These are phyloP conservation scores for Anarrhichthys ocellatus DNA, from an alignment of 2,113 vertebrate species.

Conservation along the genomic window DNA sequence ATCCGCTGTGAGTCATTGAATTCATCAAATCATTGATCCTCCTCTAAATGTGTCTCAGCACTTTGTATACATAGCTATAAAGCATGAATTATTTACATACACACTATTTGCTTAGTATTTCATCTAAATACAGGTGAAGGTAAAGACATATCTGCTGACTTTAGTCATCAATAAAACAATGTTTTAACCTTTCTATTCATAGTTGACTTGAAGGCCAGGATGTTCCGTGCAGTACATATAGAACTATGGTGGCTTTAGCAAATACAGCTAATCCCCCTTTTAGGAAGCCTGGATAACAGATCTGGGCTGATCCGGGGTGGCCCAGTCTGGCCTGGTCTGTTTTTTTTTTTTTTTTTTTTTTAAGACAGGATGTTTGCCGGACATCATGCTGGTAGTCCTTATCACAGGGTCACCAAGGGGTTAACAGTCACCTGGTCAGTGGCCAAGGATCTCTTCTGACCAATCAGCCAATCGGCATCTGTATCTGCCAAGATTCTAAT, in stretches of 20 bases:
- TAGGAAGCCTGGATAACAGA: constrained; percentile 18
- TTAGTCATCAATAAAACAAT: not conserved
- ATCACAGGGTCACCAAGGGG: constrained; percentile 80
- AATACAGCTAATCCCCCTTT: constrained; percentile 23
- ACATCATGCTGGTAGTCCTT: constrained; percentile 72
- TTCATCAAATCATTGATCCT: not conserved
- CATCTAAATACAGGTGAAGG: not conserved
- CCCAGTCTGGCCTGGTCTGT: constrained; percentile 30
- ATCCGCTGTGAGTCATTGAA: not conserved
- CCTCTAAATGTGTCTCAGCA: not conserved
- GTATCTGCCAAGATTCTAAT: constrained; percentile 55
- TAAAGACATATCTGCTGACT: not conserved
- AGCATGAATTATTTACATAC: not conserved
- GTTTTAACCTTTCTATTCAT: not conserved
- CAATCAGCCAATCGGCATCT: constrained; percentile 63
- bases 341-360: constrained; percentile 50
- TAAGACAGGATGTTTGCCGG: constrained; percentile 79
- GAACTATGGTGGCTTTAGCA: not conserved
- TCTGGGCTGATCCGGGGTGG: constrained; percentile 19
- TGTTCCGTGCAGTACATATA: not conserved
- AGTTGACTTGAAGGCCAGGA: not conserved
- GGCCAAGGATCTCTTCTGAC: constrained; percentile 52
- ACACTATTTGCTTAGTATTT: not conserved
- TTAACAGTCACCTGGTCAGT: constrained; percentile 72
- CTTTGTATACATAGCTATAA: not conserved